Percentiles rank a stretch among this genome's conserved stretches.
Evolutionary conservation across 2,113 vertebrate genomes (phyloP).

Genomic region (Cephalopterus ornatus): DNA sequence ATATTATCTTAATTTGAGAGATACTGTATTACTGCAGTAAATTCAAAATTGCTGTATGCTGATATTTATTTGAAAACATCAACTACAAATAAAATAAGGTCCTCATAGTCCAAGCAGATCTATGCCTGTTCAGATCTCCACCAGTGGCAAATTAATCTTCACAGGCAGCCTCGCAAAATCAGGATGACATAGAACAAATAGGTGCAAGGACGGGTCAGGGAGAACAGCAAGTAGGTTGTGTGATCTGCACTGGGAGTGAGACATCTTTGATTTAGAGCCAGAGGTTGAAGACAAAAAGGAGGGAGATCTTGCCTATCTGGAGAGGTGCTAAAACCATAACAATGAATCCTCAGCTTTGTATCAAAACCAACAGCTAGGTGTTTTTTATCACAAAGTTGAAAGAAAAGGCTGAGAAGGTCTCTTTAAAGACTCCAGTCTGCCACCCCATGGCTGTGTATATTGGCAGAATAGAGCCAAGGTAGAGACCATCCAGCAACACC

Average conservation of each 20-base stretch:
- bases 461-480: fast-evolving
- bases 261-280: not conserved
- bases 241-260: not conserved
- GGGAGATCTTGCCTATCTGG: not conserved
- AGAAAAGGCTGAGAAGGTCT: not conserved
- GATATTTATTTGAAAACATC: slow-evolving; percentile 13
- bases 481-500: not conserved
- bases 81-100: not conserved
- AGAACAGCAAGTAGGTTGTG: not conserved
- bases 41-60: not conserved
- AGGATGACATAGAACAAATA: fast-evolving
- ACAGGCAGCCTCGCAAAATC: not conserved
- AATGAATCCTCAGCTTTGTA: not conserved
- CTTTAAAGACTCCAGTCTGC: not conserved
- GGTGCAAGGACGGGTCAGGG: not conserved
- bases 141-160: not conserved
- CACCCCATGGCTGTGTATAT: fast-evolving
- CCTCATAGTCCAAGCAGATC: not conserved
- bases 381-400: not conserved
- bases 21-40: slow-evolving; percentile 9
- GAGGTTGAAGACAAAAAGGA: not conserved
- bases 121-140: not conserved
- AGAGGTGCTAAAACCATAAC: not conserved
- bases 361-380: not conserved
- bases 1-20: slow-evolving; percentile 6